Evolutionary conservation across 2,797 vertebrate species (phyloP).

Genomic region (Microtus californicus): DNA sequence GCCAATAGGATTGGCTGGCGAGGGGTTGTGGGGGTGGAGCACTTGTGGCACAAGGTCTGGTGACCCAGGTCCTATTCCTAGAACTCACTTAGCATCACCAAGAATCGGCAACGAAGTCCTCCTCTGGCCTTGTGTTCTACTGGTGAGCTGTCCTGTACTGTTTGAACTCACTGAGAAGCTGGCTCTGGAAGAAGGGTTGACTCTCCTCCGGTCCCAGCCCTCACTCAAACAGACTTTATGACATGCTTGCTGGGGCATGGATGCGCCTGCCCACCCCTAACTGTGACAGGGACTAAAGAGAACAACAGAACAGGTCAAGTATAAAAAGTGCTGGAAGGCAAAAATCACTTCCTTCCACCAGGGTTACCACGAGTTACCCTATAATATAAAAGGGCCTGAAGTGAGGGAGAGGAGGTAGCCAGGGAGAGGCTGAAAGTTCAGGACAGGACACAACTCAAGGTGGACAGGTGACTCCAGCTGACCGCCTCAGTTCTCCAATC

Average conservation of each 20-base stretch:
- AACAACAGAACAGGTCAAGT: neutral
- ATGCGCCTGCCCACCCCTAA: neutral
- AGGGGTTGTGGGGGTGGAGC: too few relatives aligned
- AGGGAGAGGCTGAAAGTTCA: neutral
- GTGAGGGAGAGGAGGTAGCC: neutral
- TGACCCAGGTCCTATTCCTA: neutral
- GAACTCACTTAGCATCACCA: neutral
- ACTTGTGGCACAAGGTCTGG: neutral
- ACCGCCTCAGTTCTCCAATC: neutral
- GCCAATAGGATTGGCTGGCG: neutral
- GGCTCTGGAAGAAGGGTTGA: neutral
- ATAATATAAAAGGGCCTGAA: neutral
- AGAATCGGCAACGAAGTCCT: neutral
- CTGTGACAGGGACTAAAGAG: neutral
- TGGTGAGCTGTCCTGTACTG: neutral
- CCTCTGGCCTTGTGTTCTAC: neutral
- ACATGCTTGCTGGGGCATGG: neutral
- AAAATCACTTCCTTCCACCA: neutral
- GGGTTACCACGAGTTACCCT: neutral
- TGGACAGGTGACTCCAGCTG: neutral
- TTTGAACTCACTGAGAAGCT: neutral
- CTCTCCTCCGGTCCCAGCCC: neutral
- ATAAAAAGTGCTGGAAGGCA: neutral
- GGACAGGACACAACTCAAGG: neutral
- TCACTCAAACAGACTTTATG: neutral